Conservation (phyloP, 2,888 invertebrate species). For the Zelleria hepariella region DNA sequence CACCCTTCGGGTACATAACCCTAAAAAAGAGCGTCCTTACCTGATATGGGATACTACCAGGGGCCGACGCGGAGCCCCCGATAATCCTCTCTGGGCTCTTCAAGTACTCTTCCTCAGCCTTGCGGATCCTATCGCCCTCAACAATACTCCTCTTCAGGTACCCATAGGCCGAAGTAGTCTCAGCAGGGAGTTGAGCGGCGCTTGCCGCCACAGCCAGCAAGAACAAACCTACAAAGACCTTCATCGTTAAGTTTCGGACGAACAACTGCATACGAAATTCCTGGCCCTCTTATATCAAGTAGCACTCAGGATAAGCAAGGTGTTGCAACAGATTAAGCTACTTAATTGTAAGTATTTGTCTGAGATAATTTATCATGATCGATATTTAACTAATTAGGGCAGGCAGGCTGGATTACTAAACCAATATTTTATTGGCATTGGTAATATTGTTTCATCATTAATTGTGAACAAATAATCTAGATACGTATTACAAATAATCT, state of each 20-base stretch:
- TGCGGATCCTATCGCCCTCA: slow-evolving; percentile 25
- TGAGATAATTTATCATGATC: background rate
- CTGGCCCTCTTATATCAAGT: background rate
- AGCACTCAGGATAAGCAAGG: background rate
- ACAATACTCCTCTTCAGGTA: slow-evolving; percentile 29
- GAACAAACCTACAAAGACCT: slow-evolving; percentile 2
- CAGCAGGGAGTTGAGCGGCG: slow-evolving; percentile 14
- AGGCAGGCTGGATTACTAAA: background rate
- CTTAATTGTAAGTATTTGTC: background rate
- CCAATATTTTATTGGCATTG: background rate
- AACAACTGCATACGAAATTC: background rate
- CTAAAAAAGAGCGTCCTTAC: slow-evolving; percentile 16
- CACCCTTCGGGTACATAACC: background rate
- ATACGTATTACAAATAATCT: no score
- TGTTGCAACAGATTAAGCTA: background rate
- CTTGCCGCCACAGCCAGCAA: slow-evolving; percentile 10
- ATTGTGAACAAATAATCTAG: no score
- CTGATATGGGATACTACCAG: slow-evolving; percentile 27
- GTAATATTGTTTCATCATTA: no score
- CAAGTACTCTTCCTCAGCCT: slow-evolving; percentile 23
- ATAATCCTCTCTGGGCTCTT: slow-evolving; percentile 19
- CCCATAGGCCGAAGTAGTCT: slow-evolving; percentile 21
- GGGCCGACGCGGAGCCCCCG: slow-evolving; percentile 26
- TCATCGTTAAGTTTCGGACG: background rate
- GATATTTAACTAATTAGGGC: background rate